Evolutionary conservation across 2,113 vertebrate genomes (phyloP).

Genomic region (Rhinoptilus africanus): DNA sequence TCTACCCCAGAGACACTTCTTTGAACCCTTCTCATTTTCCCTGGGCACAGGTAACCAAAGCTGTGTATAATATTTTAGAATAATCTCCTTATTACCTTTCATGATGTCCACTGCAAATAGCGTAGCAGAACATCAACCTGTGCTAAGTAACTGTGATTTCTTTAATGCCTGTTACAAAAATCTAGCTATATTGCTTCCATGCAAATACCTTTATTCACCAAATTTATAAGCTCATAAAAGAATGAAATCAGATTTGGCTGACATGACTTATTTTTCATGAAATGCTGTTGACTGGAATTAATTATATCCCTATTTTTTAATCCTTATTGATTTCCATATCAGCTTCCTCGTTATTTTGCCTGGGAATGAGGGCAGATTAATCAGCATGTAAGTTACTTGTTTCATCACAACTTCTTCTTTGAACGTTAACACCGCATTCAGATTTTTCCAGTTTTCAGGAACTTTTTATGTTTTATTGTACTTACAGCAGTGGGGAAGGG

Average conservation of each 20-base stretch:
- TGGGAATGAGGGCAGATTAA: neutral
- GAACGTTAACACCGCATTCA: neutral
- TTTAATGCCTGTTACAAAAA: neutral
- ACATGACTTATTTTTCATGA: neutral
- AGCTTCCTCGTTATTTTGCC: neutral
- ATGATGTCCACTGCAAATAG: neutral
- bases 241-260: slow-evolving; percentile 27
- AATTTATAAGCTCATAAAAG: neutral
- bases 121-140: neutral
- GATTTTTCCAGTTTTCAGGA: neutral
- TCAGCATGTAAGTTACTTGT: neutral
- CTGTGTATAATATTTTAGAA: neutral
- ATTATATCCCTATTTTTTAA: slow-evolving; percentile 25
- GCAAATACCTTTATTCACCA: neutral
- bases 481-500: neutral
- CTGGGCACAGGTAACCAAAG: neutral
- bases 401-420: neutral
- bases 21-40: neutral
- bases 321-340: slow-evolving; percentile 4
- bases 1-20: neutral
- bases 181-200: neutral
- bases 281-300: neutral
- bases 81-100: neutral
- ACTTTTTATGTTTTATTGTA: neutral
- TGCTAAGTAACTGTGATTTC: neutral